Conservation (phyloP, 2,113 vertebrate genomes). For the Mobula hypostoma region DNA sequence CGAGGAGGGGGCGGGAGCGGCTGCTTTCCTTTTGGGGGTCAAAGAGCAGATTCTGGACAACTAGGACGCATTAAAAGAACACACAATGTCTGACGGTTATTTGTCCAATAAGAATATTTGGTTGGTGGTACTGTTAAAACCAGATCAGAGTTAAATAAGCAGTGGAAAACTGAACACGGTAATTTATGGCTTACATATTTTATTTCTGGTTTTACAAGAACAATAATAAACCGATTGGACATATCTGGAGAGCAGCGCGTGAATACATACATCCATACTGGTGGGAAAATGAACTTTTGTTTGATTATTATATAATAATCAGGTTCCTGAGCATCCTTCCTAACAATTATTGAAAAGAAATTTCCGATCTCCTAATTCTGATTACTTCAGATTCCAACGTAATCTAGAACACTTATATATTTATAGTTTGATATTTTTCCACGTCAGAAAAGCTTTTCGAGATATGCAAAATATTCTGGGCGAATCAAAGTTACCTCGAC, state of each 20-base stretch:
- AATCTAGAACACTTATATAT: neutral
- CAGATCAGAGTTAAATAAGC: neutral
- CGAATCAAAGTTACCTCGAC: neutral
- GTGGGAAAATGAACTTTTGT: neutral
- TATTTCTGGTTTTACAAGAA: neutral
- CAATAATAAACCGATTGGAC: neutral
- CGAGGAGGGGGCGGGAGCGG: constrained; percentile 45
- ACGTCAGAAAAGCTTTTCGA: neutral
- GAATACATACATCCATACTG: neutral
- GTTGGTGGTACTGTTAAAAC: neutral
- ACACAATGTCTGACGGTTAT: neutral
- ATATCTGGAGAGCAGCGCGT: neutral
- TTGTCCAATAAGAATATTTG: neutral
- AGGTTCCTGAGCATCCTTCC: neutral
- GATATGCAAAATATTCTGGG: neutral
- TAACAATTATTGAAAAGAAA: neutral
- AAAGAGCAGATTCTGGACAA: constrained; percentile 56
- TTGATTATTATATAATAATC: neutral
- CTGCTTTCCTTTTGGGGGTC: constrained; percentile 50
- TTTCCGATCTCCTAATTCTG: neutral
- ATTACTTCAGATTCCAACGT: neutral
- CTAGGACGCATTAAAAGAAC: neutral
- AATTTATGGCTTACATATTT: neutral
- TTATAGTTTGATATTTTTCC: neutral
- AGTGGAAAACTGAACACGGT: neutral